Evolutionary conservation across 2,113 vertebrate species (phyloP), one percentile per base, ranked within the genome.

Genomic region (Seriola quinqueradiata): DNA sequence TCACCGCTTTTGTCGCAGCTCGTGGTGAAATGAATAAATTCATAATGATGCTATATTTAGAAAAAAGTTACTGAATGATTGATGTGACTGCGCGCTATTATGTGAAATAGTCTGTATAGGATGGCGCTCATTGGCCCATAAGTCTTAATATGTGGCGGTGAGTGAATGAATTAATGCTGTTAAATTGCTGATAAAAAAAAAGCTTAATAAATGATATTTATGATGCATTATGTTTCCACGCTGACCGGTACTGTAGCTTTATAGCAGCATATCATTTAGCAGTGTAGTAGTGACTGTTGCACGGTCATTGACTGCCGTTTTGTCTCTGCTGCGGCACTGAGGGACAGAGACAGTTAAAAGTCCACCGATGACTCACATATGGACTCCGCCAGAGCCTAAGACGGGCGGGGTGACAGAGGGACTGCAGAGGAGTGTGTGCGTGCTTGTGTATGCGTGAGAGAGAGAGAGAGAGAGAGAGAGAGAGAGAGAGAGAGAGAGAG

Each of bases 281-380:
- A 6, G 38, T 38, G 28, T 23, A 6, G 16, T 50, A 21, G 21
- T 40, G 46, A n/a, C 28, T 14, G 68, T 42, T 70, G 42, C 64
- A 79, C 12, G 73, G 63, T 69, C 54, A 28, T 28, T 28, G 28
- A 28, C 28, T 28, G 28, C 2, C 28, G 28, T 28, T 28, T 28
- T 60, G 71, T 86, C 60, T 88, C 66, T 83, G 83, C 91, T 90
- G 89, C 91, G 60, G 81, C 72, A 81, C 59, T 34, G 73, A 83
- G 85, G 69, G 74, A 88, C 73, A 57, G 83, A 88, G 68, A 79
- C 81, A 14, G 89, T 90, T 92, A 74, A 90, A 86, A 86, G 74
- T 89, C 90, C 80, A 63, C 63, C 52, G 89, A 94, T 95, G 95
- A 95, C 91, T 95, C 95, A 95, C 87, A 79, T 68, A 84, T 71